A percentile compares a stretch with the other conserved stretches of the same genome.
Evolutionary conservation across 2,888 invertebrate genomes (phyloP).

Genomic region (Calameuta filiformis): DNA sequence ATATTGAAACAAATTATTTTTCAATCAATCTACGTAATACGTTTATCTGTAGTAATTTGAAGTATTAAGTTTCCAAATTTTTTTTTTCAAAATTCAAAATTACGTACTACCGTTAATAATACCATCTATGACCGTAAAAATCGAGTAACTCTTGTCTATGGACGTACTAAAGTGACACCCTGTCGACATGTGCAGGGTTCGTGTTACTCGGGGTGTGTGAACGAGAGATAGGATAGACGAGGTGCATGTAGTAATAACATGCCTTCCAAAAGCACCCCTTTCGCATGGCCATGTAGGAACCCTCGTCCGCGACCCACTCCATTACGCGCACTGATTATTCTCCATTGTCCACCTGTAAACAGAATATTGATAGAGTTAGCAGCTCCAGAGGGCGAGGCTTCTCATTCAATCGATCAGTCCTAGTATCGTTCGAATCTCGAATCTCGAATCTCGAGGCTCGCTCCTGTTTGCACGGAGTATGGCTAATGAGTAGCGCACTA

Average conservation of each 20-base stretch:
- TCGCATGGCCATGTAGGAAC: constrained; percentile 17
- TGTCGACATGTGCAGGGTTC: background rate
- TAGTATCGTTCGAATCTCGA: constrained; percentile 2
- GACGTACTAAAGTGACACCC: background rate
- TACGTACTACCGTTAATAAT: background rate
- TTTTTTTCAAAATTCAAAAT: no score
- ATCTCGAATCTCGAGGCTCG: constrained; percentile 7
- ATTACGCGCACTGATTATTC: constrained; percentile 49
- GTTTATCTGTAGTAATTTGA: background rate
- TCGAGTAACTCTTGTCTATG: background rate
- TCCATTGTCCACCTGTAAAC: constrained; percentile 47
- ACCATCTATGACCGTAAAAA: background rate
- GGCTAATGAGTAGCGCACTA: constrained; percentile 46
- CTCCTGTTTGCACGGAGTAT: constrained; percentile 43
- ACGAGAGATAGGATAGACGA: constrained; percentile 44
- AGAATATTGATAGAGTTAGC: constrained; percentile 37
- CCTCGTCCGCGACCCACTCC: constrained; percentile 26
- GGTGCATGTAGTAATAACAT: constrained; percentile 44
- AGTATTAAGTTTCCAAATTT: background rate
- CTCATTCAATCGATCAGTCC: constrained; percentile 19
- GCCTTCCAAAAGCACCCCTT: constrained; percentile 27
- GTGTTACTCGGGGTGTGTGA: constrained; percentile 30
- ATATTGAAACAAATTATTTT: background rate
- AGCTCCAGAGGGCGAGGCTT: constrained; percentile 24
- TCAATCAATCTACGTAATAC: background rate